Percentiles rank a stretch among this genome's conserved stretches.
phyloP scores from a whole-genome alignment of 2,888 invertebrate genomes.

The Mantis religiosa region DNA sequence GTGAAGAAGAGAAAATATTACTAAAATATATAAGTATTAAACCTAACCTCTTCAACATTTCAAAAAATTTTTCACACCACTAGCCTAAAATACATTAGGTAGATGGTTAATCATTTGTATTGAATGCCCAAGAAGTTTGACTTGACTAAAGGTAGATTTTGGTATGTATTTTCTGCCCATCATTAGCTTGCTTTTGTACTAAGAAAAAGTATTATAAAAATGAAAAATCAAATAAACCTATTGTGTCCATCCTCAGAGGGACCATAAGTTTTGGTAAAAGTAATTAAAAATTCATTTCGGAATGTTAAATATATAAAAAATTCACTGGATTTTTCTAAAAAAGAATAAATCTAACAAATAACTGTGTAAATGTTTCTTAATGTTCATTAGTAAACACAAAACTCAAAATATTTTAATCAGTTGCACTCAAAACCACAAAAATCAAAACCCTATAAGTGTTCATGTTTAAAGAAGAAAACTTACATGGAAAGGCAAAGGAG shows the following conservation, averaged over 20 bases:
- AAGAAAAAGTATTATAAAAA: neutral
- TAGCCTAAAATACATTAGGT: neutral
- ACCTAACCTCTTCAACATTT: neutral
- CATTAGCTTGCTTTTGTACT: neutral
- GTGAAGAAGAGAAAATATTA: neutral
- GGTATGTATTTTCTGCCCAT: too few species aligned
- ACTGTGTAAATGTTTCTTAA: neutral
- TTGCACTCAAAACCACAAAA: neutral
- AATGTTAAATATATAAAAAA: too few species aligned
- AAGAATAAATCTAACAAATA: too few species aligned
- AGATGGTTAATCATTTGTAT: neutral
- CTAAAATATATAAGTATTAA: neutral
- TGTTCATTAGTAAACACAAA: neutral
- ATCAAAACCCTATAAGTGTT: neutral
- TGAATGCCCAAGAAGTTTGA: neutral
- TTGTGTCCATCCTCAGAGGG: too few species aligned
- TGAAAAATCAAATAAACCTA: neutral
- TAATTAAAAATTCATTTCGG: too few species aligned
- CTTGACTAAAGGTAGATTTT: neutral
- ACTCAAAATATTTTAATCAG: neutral
- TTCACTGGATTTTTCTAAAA: too few species aligned
- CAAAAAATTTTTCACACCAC: neutral
- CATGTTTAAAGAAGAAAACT: constrained; percentile 38
- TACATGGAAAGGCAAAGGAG: constrained; percentile 63
- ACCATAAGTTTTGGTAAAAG: too few species aligned